Evolutionary conservation across 2,113 vertebrate genomes (phyloP).

Genomic region (Platysternon megacephalum): DNA sequence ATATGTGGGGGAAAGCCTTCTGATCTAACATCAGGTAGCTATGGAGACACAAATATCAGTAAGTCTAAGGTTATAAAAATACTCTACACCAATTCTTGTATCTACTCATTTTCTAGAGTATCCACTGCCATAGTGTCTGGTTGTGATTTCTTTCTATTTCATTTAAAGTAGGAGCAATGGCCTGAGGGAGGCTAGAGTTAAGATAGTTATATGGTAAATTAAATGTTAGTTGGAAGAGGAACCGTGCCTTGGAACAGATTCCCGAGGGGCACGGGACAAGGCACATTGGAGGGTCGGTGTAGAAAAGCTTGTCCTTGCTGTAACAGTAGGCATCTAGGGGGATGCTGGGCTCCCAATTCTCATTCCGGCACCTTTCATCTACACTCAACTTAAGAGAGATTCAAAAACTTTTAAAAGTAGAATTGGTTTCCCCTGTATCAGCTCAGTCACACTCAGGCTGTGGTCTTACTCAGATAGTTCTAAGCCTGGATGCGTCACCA

Average conservation of each 20-base stretch:
- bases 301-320: background rate
- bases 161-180: background rate
- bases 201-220: background rate
- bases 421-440: background rate
- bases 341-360: background rate
- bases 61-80: slow-evolving; percentile 43
- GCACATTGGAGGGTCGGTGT: rapidly evolving
- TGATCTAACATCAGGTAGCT: background rate
- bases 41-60: slow-evolving; percentile 32
- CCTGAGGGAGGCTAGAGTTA: background rate
- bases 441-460: background rate
- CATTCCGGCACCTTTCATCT: background rate
- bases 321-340: background rate
- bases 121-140: background rate
- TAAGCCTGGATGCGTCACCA: background rate
- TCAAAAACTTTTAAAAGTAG: background rate
- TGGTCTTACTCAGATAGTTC: background rate
- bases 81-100: slow-evolving; percentile 39
- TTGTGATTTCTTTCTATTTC: slow-evolving; percentile 13
- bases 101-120: slow-evolving; percentile 28
- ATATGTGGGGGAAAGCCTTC: slow-evolving; percentile 13
- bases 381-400: background rate
- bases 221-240: background rate
- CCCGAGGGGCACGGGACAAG: background rate
- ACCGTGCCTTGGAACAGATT: background rate